Evolutionary conservation across 1,140 invertebrate species (phyloP), one percentile per base, ranked within the genome.

Genomic region (Bombus confusus): DNA sequence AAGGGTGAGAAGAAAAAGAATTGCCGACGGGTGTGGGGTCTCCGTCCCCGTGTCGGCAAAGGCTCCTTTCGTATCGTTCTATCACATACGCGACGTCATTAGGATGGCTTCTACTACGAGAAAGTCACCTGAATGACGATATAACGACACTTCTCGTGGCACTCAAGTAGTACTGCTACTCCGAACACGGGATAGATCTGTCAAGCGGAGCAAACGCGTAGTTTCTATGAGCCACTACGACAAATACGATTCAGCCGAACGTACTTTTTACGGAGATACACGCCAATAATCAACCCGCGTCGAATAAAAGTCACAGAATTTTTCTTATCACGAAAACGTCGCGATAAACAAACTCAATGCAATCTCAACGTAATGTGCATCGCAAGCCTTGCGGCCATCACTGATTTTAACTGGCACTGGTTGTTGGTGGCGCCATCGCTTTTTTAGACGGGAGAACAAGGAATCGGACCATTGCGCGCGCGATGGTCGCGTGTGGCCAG

Each of bases 361-460:
- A 89, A 88, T 74, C 78, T 74, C 83, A 74, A 86, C 62, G 84
- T 85, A 85, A 88, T 85, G 81, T 86, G 77, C 92, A 82, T 91
- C 90, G 82, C 80, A 83, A 90, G 87, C 86, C 83, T 88, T 87
- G 87, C 90, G 92, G 93, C 92, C 92, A 93, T 93, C 90, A 93
- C 91, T 93, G 91, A 85, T 80, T 83, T 66, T 80, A 69, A 77
- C 80, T 73, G 34, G 31, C 39, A 77, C 76, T 39, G 43, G 43
- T 47, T 25, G 57, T 68, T 25, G 41, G 78, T 86, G 89, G 89
- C 90, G 92, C 92, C 88, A 72, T 78, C 83, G 62, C 59, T n/a
- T 52, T 71, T 37, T 83, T 75, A 82, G 83, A 91, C 83, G 68
- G 69, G 73, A 66, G 89, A 91, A 92, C 85, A 83, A 43, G 82